Conservation (phyloP, 2,797 vertebrate species). For the Etheostoma nigrum region DNA sequence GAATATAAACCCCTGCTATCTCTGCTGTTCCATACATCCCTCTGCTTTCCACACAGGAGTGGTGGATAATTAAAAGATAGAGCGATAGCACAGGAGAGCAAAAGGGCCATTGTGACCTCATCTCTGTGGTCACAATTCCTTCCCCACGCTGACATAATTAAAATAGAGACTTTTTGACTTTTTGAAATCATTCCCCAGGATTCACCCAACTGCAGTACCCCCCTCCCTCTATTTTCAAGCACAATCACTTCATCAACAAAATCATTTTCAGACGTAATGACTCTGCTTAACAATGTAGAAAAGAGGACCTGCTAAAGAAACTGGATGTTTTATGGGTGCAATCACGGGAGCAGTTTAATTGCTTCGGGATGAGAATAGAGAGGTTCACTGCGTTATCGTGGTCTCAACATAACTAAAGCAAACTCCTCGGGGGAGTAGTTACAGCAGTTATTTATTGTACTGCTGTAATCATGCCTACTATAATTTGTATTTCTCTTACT, state of each 20-base stretch:
- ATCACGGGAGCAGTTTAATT: constrained; percentile 56
- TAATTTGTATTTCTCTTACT: constrained; percentile 46
- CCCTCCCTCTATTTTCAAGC: not conserved
- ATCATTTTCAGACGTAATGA: constrained; percentile 46
- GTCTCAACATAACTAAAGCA: constrained; percentile 53
- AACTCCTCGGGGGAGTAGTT: constrained; percentile 44
- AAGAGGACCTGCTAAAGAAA: constrained; percentile 55
- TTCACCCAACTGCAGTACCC: constrained; percentile 39
- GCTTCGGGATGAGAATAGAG: constrained; percentile 52
- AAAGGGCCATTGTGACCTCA: constrained; percentile 61
- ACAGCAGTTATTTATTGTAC: constrained; percentile 51
- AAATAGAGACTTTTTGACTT: constrained; percentile 69
- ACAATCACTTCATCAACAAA: constrained; percentile 52
- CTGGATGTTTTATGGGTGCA: constrained; percentile 48
- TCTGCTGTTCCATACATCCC: constrained; percentile 49
- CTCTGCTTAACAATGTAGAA: constrained; percentile 53
- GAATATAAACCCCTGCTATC: constrained; percentile 58
- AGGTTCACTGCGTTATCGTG: constrained; percentile 50
- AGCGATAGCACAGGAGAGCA: constrained; percentile 64
- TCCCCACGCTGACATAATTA: constrained; percentile 70
- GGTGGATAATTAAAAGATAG: constrained; percentile 81
- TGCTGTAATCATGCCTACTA: constrained; percentile 57
- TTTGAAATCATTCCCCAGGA: constrained; percentile 52
- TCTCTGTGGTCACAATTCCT: constrained; percentile 44
- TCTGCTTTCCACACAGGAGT: constrained; percentile 66